Evolutionary conservation across 2,113 vertebrate species (phyloP).

Genomic region (Mus musculus): DNA sequence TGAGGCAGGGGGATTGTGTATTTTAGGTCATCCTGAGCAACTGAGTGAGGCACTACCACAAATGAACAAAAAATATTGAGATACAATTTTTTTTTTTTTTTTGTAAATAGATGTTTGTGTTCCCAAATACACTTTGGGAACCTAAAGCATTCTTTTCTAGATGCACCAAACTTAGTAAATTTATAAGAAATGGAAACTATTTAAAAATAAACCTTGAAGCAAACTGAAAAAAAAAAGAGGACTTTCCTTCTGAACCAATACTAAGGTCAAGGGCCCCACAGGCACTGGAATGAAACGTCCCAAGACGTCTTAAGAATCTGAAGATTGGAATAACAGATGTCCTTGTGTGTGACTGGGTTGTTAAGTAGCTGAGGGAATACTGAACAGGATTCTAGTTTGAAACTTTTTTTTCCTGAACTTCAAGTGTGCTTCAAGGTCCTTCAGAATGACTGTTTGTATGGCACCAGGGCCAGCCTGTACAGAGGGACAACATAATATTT

Average conservation of each 20-base stretch:
- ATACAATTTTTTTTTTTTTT: no score
- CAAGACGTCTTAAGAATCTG: conserved; percentile 41
- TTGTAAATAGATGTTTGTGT: background rate
- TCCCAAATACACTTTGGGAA: conserved; percentile 45
- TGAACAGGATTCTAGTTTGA: background rate
- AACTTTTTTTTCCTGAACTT: background rate
- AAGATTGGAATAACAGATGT: conserved; percentile 55
- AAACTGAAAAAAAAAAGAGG: conserved; percentile 63
- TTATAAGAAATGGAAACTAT: conserved; percentile 43
- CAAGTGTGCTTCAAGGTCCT: conserved; percentile 4
- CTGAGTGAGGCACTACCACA: background rate
- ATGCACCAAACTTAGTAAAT: background rate
- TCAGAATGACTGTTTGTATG: background rate
- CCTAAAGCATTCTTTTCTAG: conserved; percentile 25
- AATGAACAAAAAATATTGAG: background rate
- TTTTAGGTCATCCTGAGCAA: background rate
- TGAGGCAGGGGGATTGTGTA: background rate
- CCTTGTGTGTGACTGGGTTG: background rate
- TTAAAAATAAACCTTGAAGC: conserved; percentile 56
- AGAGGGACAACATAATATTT: background rate
- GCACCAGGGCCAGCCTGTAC: background rate
- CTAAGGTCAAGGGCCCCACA: conserved; percentile 51
- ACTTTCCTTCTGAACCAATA: conserved; percentile 43
- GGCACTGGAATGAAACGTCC: background rate
- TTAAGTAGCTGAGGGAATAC: conserved; percentile 27